Evolutionary conservation across 2,113 vertebrate genomes (phyloP).

Genomic region (Athene cunicularia): DNA sequence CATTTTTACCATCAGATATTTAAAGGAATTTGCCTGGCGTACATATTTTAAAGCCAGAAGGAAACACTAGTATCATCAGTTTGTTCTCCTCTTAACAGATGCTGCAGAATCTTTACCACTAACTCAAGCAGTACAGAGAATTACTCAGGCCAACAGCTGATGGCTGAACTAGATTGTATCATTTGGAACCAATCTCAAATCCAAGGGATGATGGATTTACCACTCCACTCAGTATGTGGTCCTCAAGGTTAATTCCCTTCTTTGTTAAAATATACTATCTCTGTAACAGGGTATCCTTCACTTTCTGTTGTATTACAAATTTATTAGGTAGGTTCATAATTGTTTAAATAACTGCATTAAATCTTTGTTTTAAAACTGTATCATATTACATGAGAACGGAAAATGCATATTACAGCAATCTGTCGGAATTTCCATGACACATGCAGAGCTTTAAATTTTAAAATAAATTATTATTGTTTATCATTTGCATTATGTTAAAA

Average conservation of each 20-base stretch:
- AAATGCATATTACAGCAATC: background rate
- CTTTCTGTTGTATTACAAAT: background rate
- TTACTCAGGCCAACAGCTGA: background rate
- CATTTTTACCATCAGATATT: background rate
- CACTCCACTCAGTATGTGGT: background rate
- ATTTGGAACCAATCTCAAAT: background rate
- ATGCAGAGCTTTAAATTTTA: background rate
- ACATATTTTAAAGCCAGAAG: background rate
- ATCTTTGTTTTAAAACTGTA: background rate
- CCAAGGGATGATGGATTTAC: background rate
- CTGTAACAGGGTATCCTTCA: background rate
- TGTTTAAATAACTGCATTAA: background rate
- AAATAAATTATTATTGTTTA: background rate
- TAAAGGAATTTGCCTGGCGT: background rate
- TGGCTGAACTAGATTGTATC: background rate
- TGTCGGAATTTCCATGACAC: background rate
- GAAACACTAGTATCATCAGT: background rate
- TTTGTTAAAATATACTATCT: background rate
- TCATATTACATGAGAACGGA: background rate
- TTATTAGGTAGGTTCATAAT: background rate
- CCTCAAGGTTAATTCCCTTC: conserved; percentile 3
- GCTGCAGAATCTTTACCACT: background rate
- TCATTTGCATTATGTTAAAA: background rate
- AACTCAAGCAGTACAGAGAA: background rate
- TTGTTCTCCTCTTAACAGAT: background rate